Evolutionary conservation across 2,113 vertebrate species (phyloP), one percentile per base, ranked within the genome.

Genomic region (Silurus glanis): DNA sequence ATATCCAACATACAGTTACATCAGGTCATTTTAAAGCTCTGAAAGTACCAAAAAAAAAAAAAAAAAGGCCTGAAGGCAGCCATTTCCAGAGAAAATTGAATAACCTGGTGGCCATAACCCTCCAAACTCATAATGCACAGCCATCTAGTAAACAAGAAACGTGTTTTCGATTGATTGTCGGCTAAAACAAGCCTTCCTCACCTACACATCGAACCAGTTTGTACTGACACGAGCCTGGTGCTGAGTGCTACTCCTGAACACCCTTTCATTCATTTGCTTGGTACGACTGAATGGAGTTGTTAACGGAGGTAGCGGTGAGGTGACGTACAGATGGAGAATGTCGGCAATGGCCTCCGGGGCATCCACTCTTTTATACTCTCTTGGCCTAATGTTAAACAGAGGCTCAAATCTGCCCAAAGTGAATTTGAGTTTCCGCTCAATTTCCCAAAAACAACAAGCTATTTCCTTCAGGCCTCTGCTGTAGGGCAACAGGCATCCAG

Each of bases 311-410:
- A 69, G n/a, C 69, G 69, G 37, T 53, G 80, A 88, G 72, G 19
- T 17, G 12, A 47, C 80, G 28, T 55, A 71, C 56, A 62, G 67
- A 83, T 83, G 80, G 55, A 62, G 58, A 51, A 56, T 56, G 53
- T 19, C 3, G 69, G 23, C 66, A 64, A 9, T 53, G 66, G 62
- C 53, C 84, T 49, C 59, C 23, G 59, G 53, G 62, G 84, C 49
- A 58, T 71, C 51, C 75, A 37, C 84, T 89, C 86, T 80, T 83
- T 74, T 81, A 69, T 64, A 71, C 84, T 55, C 61, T 37, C 37
- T 37, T 28, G 45, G 56, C 69, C 84, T 86, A 12, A 72, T 80
- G 66, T 89, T 88, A 84, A 89, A 87, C 74, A 86, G 84, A 71
- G 67, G 28, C 71, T 86, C 62, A 72, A 49, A 74, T 84, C 56